Evolutionary conservation across 2,888 invertebrate species (phyloP), one percentile per base, ranked within the genome.

Genomic region (Drosophila niveifrons): DNA sequence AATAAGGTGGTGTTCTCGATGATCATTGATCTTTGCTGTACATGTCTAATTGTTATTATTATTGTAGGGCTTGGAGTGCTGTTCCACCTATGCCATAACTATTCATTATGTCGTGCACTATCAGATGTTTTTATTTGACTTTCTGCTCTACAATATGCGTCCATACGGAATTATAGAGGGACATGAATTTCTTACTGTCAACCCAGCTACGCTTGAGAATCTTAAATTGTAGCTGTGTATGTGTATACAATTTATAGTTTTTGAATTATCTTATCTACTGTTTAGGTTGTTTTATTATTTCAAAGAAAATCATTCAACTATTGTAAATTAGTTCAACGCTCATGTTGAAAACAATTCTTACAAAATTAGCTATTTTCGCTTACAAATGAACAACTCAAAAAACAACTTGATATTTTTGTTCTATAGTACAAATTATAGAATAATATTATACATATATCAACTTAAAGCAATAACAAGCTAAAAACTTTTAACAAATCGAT

Each of bases 1-100:
- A 96, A 96, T 91, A 96, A 97, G 78, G 90, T 90, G 31, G 17
- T 23, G 64, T 64, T 15, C 11, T 3, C 2, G 9, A 2, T 10
- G 2, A 9, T 7, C 1, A 1, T 23, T 36, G 36, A 1, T n/a
- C 4, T 6, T 28, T 43, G 17, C 6, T 10, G 0, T 0, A 6
- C 11, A 4, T 29, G 39, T 7, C 2, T 48, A 8, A 17, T 8
- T 1, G 18, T 29, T 15, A 43, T 8, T 2, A 0, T 18, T 31
- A 23, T 52, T 13, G 0, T 13, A 82, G 87, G 81, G 77, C 4
- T 11, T 72, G 7, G 52, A 66, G 7, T 88, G 89, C 4, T 88
- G 89, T 23, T 83, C 82, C 3, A 67, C 53, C 7, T 88, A 86
- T 43, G 58, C 64, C 3, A 71, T 83, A 31, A 57, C 75, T 1